Base-by-base conservation (phyloP, 2,797 vertebrate species). In the Staurois parvus region DNA sequence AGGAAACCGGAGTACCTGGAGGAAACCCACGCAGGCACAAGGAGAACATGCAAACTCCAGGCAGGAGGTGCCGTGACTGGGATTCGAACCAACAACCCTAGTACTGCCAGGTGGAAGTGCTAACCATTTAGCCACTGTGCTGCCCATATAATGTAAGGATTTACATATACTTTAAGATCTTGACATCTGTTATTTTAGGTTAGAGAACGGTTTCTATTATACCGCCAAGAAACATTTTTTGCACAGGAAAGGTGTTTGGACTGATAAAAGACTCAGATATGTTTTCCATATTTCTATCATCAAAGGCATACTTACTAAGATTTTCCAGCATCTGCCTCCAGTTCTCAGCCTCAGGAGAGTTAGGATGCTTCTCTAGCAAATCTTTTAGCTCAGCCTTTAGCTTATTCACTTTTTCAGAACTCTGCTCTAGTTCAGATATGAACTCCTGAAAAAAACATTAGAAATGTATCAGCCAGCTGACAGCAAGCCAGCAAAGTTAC, bases 241-340 rank as follows among this genome's bases (percentile, higher is more conserved):
- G 48, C 4, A 1, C 17, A 52, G 21, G 37, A 34, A 56, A 59
- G 4, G 37, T 72, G 4, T 72, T 26, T 48, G 29, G 15, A 56
- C 19, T 30, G 32, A 45, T 34, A 48, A 70, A 56, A 70, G 5
- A 32, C n/a, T 26, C 24, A 59, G 6, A 72, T 19, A 72, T 59
- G 21, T 26, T 81, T 40, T 72, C 32, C 6, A 37, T 37, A 59
- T 81, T 34, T 59, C 30, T 11, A 34, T 72, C 30, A 28, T 29
- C 4, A 7, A 59, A 24, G 24, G 6, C 30, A 85, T 81, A 93
- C 95, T 88, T 93, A 99, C 98, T 96, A 79, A 99, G 95, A 73
- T 99, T 97, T 19, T 96, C 95, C 84, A 98, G 95, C 93, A 97
- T 97, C 88, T 95, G 94, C 90, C 94, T 97, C 98, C 98, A 99